Base-by-base conservation (phyloP, 2,888 invertebrate species). In the Sturmia bella region DNA sequence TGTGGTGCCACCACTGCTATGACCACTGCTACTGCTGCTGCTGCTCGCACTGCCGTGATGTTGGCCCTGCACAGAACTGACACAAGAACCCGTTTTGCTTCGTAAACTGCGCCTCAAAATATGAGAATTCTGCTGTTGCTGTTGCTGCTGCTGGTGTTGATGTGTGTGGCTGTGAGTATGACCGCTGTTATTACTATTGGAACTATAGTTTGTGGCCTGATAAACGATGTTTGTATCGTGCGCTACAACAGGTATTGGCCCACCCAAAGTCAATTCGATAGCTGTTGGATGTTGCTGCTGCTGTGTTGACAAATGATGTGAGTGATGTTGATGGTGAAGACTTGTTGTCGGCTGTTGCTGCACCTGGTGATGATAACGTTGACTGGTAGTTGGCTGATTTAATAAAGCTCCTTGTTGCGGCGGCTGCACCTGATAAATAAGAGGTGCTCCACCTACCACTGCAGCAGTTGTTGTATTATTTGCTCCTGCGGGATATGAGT, bases 21-120 rank as follows among this genome's bases (percentile, higher is more conserved):
- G 69, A 50, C 80, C 76, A 74, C 79, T 70, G 82, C 79, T 70
- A 80, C 77, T 85, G 85, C 75, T 68, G 85, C 85, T 86, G 86
- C 84, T 86, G 85, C 79, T 86, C 84, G 84, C 87, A 86, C 85
- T 85, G 86, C 85, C 84, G 85, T 88, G 87, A 87, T 89, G 88
- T 85, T 82, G 82, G 89, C 87, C 86, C 74, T 82, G 82, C 56
- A 88, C 86, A 78, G 90, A 89, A 86, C 91, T 91, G 86, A 91
- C 90, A 87, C 91, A 91, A 88, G 91, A 90, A 90, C 91, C 91
- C 91, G 91, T 91, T 87, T 91, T 91, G 89, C 90, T 87, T 86
- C 91, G 90, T 87, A 90, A 90, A 84, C 91, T 91, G 81, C 91
- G 91, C 85, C 91, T 89, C 84, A 91, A 87, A 85, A 86, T 86